A percentile compares a stretch with the other conserved stretches of the same genome.
Evolutionary conservation across 1,140 invertebrate species (phyloP).

Genomic region (Drosophila kohkoa): DNA sequence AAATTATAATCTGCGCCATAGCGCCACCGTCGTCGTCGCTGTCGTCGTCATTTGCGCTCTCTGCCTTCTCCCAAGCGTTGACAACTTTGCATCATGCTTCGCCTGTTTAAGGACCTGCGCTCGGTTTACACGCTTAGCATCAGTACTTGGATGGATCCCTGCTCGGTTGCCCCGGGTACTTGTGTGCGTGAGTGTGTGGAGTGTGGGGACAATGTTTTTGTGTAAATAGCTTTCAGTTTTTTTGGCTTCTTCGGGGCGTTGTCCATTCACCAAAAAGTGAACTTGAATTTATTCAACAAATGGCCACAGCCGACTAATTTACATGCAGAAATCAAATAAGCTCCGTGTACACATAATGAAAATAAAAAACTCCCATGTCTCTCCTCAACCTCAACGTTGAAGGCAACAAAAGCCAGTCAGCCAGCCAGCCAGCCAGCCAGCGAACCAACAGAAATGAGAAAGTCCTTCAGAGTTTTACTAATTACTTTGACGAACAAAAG

Average conservation of each 20-base stretch:
- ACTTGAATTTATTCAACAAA: slow-evolving; percentile 77
- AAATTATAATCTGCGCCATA: slow-evolving; percentile 84
- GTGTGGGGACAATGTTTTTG: slow-evolving; percentile 36
- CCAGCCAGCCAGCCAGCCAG: slow-evolving; percentile 1
- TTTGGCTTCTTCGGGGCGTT: slow-evolving; percentile 57
- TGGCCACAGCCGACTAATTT: slow-evolving; percentile 78
- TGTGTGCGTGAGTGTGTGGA: slow-evolving; percentile 25
- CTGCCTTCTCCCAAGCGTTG: slow-evolving; percentile 29
- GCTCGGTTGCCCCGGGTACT: slow-evolving; percentile 9
- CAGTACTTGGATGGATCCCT: slow-evolving; percentile 48
- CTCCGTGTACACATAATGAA: slow-evolving; percentile 75
- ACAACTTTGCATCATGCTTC: slow-evolving; percentile 53
- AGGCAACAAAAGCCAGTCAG: slow-evolving; percentile 39
- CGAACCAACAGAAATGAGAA: slow-evolving; percentile 32
- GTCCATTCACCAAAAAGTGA: slow-evolving; percentile 13
- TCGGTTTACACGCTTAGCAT: slow-evolving; percentile 74
- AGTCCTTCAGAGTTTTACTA: slow-evolving; percentile 72
- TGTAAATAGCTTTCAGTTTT: slow-evolving; percentile 63
- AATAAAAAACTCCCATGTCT: slow-evolving; percentile 31
- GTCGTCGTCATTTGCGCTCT: slow-evolving; percentile 17
- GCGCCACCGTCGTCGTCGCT: slow-evolving; percentile 39
- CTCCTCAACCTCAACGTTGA: neutral
- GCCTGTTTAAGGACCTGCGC: slow-evolving; percentile 74
- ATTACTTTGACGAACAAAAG: slow-evolving; percentile 84
- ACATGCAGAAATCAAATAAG: slow-evolving; percentile 82